Percentiles rank a stretch among this genome's conserved stretches.
Evolutionary conservation across 1,140 invertebrate species (phyloP).

Genomic region (Calephelis virginiensis): DNA sequence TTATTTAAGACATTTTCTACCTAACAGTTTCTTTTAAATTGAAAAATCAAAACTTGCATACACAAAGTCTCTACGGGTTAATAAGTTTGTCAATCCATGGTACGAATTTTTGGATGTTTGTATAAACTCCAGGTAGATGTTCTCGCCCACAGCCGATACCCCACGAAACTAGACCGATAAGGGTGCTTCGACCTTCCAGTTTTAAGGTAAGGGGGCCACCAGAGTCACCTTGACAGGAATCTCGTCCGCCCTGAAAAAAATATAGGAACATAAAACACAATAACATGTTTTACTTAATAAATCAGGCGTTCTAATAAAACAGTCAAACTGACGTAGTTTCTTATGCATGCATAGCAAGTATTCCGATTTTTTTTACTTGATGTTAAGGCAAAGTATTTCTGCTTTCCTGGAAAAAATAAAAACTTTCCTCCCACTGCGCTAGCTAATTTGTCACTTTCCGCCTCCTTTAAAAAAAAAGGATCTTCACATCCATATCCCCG

Average conservation of each 20-base stretch:
- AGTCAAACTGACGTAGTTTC: background rate
- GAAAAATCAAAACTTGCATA: background rate
- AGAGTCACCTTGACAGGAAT: conserved; percentile 89
- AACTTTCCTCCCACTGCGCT: too few species aligned
- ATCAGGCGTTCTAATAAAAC: background rate
- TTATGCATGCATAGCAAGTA: too few species aligned
- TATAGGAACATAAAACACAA: conserved; percentile 11
- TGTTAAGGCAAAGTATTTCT: too few species aligned
- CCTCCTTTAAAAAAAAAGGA: too few species aligned
- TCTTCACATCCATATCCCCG: too few species aligned
- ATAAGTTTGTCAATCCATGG: conserved; percentile 89
- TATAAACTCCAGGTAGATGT: conserved; percentile 93
- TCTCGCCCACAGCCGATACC: conserved; percentile 94
- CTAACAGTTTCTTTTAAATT: too few species aligned
- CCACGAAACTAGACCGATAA: conserved; percentile 94
- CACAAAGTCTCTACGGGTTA: conserved; percentile 33
- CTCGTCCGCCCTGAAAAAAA: conserved; percentile 80
- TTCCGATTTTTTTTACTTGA: too few species aligned
- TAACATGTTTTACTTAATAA: background rate
- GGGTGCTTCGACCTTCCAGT: conserved; percentile 88
- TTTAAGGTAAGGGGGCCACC: conserved; percentile 90
- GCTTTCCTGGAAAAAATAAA: too few species aligned
- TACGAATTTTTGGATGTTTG: conserved; percentile 94
- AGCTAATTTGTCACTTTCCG: too few species aligned
- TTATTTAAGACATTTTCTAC: too few species aligned